These are phyloP conservation scores for Tolmerus cingulatus DNA, from an alignment of 2,888 invertebrate species.

Conservation along the genomic window DNA sequence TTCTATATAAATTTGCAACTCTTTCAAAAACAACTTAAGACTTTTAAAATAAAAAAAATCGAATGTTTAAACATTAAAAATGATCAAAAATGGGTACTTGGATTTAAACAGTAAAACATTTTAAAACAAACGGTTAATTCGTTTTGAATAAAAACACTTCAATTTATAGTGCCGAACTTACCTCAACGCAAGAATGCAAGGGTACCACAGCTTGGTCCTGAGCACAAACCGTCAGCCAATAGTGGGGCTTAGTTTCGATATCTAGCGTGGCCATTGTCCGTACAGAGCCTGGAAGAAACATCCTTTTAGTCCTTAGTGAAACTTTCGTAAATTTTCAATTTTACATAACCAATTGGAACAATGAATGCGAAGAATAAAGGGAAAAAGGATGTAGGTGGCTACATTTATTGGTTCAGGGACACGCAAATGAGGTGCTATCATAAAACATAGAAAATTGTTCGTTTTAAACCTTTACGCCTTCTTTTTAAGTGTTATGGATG, in stretches of 20 bases:
- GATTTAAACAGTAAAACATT: no score
- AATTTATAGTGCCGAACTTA: slow-evolving; percentile 55
- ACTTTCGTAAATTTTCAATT: background rate
- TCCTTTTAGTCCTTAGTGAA: background rate
- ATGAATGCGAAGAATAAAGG: background rate
- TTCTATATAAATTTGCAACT: no score
- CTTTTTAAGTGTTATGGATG: background rate
- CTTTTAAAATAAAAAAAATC: no score
- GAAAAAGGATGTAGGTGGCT: background rate
- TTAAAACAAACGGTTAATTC: no score
- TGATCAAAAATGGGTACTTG: no score
- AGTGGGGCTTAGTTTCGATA: slow-evolving; percentile 84
- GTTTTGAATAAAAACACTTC: no score
- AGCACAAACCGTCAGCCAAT: slow-evolving; percentile 94
- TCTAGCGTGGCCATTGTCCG: slow-evolving; percentile 86
- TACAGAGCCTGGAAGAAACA: slow-evolving; percentile 73
- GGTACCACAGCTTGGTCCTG: slow-evolving; percentile 92
- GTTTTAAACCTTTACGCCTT: background rate
- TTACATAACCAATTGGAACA: background rate
- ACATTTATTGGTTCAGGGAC: background rate
- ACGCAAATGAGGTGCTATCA: background rate
- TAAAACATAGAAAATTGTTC: background rate
- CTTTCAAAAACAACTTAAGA: no score
- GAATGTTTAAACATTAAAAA: no score
- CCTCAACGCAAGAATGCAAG: slow-evolving; percentile 82